Evolutionary conservation across 64 coral and sea anemone species (phyloP).

Genomic region (Actinia tenebrosa): DNA sequence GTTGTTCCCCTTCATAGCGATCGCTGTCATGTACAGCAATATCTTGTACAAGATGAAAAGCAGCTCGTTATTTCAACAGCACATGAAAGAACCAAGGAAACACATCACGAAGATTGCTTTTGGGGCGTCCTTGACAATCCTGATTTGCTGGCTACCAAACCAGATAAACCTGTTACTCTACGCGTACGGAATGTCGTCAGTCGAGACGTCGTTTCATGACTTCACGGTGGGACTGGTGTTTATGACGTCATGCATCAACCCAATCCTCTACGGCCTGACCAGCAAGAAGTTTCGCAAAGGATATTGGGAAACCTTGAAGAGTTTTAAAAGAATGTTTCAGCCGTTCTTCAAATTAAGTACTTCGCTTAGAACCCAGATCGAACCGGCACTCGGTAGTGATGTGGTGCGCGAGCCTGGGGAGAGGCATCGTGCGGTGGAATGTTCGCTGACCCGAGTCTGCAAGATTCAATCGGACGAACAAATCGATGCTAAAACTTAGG

Average conservation of each 20-base stretch:
- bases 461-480: background rate
- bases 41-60: slow-evolving; percentile 45
- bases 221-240: slow-evolving; percentile 17
- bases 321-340: background rate
- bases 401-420: background rate
- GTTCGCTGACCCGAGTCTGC: background rate
- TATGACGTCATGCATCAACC: slow-evolving; percentile 42
- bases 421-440: background rate
- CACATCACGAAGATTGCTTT: slow-evolving; percentile 35
- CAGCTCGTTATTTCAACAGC: background rate
- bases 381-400: background rate
- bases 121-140: slow-evolving; percentile 15
- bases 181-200: background rate
- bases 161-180: slow-evolving; percentile 34
- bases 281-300: slow-evolving; percentile 45
- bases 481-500: background rate
- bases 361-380: background rate
- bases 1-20: slow-evolving; percentile 15
- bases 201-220: background rate
- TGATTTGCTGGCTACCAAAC: slow-evolving; percentile 43
- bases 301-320: slow-evolving; percentile 26
- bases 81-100: slow-evolving; percentile 2
- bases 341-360: background rate
- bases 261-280: slow-evolving; percentile 33
- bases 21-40: slow-evolving; percentile 21